Evolutionary conservation across 2,797 vertebrate genomes (phyloP), one percentile per base, ranked within the genome.

Genomic region (Rhadinocentrus ornatus): DNA sequence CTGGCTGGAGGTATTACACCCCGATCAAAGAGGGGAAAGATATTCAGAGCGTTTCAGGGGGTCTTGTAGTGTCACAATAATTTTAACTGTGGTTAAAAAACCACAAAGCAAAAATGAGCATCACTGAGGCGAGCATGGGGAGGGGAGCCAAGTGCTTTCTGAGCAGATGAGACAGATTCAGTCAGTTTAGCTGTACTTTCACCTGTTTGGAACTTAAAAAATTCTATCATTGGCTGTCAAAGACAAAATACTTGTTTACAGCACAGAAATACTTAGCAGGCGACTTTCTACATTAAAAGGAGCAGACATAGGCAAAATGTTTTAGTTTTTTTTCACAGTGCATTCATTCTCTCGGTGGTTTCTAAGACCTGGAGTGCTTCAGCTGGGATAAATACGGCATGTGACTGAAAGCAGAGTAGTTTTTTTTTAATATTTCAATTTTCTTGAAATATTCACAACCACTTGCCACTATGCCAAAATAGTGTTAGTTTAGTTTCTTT

Each of bases 111-210:
- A 82, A 62, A 67, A 74, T 60, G 77, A 83, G 69, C 77, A 68
- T 86, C 62, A 88, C 88, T 88, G 93, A 94, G 88, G 92, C 91
- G 73, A 87, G 78, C 91, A 83, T 83, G 88, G 91, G 86, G 86
- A 89, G 82, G 88, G 92, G 93, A 91, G 94, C 91, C 95, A 96
- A 96, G 95, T 95, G 95, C 94, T 95, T 88, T 71, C 82, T 91
- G 91, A 94, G 71, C 78, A 90, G 91, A 89, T 89, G 89, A 88
- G 88, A 86, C 89, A 5, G 80, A 87, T 89, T 89, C 32, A 91
- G 91, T 87, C 75, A 88, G 84, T 71, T 75, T 73, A 69, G 84
- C 85, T 91, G 92, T 90, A 92, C 91, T 95, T 92, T 91, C 80
- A 89, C 69, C 41, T 64, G 59, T 66, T 62, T 78, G 34, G 78